phyloP scores from a whole-genome alignment of 2,113 vertebrate genomes.

The Dicerorhinus sumatrensis region DNA sequence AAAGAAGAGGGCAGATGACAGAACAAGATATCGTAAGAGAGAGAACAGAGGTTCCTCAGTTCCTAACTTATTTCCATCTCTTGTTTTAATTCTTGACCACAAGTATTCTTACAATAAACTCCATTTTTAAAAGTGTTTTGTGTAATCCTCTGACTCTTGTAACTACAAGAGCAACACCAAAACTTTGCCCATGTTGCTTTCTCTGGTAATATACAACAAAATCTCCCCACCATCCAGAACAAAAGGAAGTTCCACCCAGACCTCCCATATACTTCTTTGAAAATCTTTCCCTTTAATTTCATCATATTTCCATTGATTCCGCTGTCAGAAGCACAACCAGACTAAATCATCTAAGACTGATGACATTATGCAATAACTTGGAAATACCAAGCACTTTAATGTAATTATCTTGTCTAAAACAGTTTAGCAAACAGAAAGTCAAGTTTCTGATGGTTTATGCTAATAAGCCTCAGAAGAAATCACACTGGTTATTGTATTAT shows the following conservation, averaged over 20 bases:
- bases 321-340: constrained; percentile 50
- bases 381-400: constrained; percentile 72
- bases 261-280: constrained; percentile 40
- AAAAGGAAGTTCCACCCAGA: constrained; percentile 4
- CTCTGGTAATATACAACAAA: background rate
- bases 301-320: constrained; percentile 62
- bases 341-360: constrained; percentile 65
- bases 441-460: constrained; percentile 65
- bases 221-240: background rate
- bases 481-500: constrained; percentile 58
- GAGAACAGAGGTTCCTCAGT: background rate
- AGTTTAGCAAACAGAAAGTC: constrained; percentile 78
- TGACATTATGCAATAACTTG: constrained; percentile 70
- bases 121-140: background rate
- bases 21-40: background rate
- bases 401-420: constrained; percentile 78
- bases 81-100: background rate
- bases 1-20: background rate
- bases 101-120: background rate
- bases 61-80: background rate
- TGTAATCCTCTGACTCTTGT: background rate
- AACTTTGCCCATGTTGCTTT: background rate
- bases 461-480: constrained; percentile 62
- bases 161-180: background rate
- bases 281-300: constrained; percentile 63